Conservation (phyloP, 2,113 vertebrate species). For the Ptyas mucosa region DNA sequence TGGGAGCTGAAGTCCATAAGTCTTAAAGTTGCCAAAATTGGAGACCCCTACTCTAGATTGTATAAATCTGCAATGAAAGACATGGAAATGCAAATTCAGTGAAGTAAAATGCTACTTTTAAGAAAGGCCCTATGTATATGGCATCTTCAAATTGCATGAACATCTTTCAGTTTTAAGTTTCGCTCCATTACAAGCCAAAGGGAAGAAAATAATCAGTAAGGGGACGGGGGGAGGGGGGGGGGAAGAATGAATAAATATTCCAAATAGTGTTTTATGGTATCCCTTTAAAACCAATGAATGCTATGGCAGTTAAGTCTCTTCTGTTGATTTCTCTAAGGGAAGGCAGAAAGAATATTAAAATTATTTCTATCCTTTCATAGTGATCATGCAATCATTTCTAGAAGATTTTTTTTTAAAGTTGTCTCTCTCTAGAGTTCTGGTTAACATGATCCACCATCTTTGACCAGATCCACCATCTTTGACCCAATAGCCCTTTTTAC, state of each 20-base stretch:
- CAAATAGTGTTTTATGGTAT: no score
- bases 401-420: not conserved
- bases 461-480: no score
- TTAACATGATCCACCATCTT: not conserved
- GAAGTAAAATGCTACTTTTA: not conserved
- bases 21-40: no score
- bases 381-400: not conserved
- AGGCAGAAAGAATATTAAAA: not conserved
- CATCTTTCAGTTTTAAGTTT: not conserved
- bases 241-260: not conserved
- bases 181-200: not conserved
- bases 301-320: not conserved
- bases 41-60: no score
- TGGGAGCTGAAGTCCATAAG: no score
- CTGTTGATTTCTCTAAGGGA: not conserved
- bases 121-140: not conserved
- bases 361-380: not conserved
- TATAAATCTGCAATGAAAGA: accelerated
- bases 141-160: not conserved
- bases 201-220: not conserved
- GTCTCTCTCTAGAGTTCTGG: not conserved
- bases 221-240: not conserved
- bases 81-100: accelerated
- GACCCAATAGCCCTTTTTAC: no score
- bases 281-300: not conserved